These are phyloP conservation scores for Apeira syringaria DNA, from an alignment of 2,888 invertebrate genomes.

Conservation along the genomic window DNA sequence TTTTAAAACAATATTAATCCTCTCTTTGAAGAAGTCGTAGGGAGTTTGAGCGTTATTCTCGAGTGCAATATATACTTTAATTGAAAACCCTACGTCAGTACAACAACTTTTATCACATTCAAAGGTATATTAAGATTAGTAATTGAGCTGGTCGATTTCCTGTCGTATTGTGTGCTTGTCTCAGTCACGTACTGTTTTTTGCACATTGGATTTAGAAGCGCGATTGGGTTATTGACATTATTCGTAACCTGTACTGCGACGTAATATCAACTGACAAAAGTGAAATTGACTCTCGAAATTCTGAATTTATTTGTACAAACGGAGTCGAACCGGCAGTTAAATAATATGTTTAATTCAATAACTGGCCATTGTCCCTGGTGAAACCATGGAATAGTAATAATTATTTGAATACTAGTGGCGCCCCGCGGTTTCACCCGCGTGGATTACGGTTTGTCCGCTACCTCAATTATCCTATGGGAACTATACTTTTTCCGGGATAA, in stretches of 20 bases:
- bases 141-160: background rate
- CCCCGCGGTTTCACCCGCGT: too few species aligned
- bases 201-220: background rate
- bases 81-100: background rate
- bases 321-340: slow-evolving; percentile 17
- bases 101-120: too few species aligned
- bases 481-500: too few species aligned
- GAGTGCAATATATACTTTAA: background rate
- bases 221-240: slow-evolving; percentile 12
- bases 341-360: too few species aligned
- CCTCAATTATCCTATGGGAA: too few species aligned
- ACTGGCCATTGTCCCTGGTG: too few species aligned
- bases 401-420: too few species aligned
- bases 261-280: slow-evolving; percentile 26
- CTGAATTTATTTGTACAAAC: slow-evolving; percentile 25
- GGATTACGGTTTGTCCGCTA: too few species aligned
- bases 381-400: too few species aligned
- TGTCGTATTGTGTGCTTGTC: background rate
- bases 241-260: slow-evolving; percentile 16
- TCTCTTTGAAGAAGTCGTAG: too few species aligned
- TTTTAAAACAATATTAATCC: too few species aligned
- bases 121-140: too few species aligned
- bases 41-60: slow-evolving; percentile 3
- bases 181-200: slow-evolving; percentile 7
- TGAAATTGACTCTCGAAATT: slow-evolving; percentile 29